Base-by-base conservation (phyloP, 1,140 invertebrate genomes). In the Homarus americanus region DNA sequence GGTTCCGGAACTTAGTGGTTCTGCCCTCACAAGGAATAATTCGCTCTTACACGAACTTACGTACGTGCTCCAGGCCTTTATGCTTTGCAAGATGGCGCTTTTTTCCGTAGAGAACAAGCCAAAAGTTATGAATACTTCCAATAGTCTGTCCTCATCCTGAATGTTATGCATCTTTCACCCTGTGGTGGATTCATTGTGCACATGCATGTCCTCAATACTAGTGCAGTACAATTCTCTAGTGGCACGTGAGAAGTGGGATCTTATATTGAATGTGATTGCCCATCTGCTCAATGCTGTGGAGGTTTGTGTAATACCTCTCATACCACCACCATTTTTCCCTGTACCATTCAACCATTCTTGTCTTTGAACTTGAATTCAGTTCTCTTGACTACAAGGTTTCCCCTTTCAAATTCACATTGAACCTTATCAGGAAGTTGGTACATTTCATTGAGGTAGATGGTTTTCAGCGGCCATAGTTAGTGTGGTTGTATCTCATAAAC, bases 401-500 rank as follows among this genome's bases (percentile, higher is more conserved):
- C 38, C 12, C 9, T 34, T 15, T 36, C 32, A 80, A 80, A 80
- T 34, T 80, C 78, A 12, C 38, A 12, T 36, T 38, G 7, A 44
- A 34, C 38, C 40, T 75, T 28, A 28, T 15, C 10, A 28, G 15
- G 72, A 34, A 20, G 72, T 28, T 75, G 72, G 32, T 75, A 34
- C 72, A 75, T 80, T 28, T 80, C 28, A 17, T 80, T 34, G 34
- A 80, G 78, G 78, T 80, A 80, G 28, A 80, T 80, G 20, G 78
- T 80, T 41, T 36, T 36, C 78, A 80, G 32, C 78, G 78, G 34
- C 17, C 38, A 80, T 80, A 80, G 40, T 80, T 38, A 7, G 40
- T 44, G 34, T 80, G 78, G 38, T 80, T 80, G 40, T 80, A 80
- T 15, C 40, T 24, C 78, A 80, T 80, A 34, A 80, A 80, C 10